A percentile compares a stretch with the other conserved stretches of the same genome.
Evolutionary conservation across 2,888 invertebrate genomes (phyloP).

Genomic region (Drosophila antonietae): DNA sequence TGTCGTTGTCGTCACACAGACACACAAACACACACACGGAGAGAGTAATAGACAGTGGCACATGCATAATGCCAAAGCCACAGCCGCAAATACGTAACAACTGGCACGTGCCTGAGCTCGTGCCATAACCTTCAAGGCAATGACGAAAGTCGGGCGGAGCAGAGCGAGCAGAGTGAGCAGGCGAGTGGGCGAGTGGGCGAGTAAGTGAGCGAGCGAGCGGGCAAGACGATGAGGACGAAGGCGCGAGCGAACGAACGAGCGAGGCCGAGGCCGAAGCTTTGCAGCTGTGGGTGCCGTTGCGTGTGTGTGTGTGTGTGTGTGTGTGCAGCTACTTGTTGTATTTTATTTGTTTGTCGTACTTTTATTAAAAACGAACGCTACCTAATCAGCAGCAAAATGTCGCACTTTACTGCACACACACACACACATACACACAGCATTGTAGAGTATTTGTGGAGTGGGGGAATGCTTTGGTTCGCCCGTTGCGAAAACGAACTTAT

Average conservation of each 20-base stretch:
- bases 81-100: slow-evolving; percentile 69
- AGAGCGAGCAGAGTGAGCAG: not conserved
- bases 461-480: slow-evolving; percentile 35
- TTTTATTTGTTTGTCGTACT: slow-evolving; percentile 75
- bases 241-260: slow-evolving; percentile 29
- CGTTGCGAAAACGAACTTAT: slow-evolving; percentile 62
- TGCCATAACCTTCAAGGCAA: slow-evolving; percentile 70
- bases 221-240: slow-evolving; percentile 44
- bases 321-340: slow-evolving; percentile 66
- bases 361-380: slow-evolving; percentile 79
- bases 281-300: slow-evolving; percentile 45
- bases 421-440: slow-evolving; percentile 32
- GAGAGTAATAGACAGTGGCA: slow-evolving; percentile 14
- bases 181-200: slow-evolving; percentile 14
- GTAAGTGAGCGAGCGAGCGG: not conserved
- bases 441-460: slow-evolving; percentile 11
- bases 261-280: slow-evolving; percentile 40
- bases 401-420: slow-evolving; percentile 71
- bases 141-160: slow-evolving; percentile 36
- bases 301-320: slow-evolving; percentile 34
- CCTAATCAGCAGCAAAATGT: slow-evolving; percentile 79
- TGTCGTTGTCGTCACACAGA: slow-evolving; percentile 14
- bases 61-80: slow-evolving; percentile 50
- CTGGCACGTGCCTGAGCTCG: slow-evolving; percentile 62
- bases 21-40: slow-evolving; percentile 32